Conservation (phyloP, 2,113 vertebrate species). For the Lagenorhynchus albirostris region DNA sequence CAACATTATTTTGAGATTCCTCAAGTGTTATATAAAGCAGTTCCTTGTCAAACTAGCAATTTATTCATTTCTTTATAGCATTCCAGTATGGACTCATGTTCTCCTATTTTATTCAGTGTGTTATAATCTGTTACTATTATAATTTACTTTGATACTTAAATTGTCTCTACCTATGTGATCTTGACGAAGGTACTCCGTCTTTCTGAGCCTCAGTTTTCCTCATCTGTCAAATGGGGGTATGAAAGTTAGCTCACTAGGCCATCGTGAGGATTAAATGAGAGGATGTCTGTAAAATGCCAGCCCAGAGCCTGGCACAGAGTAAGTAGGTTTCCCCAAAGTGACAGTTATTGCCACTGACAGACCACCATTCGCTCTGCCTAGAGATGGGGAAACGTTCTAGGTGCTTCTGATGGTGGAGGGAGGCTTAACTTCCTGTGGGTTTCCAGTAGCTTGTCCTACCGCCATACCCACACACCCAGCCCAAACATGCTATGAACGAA, state of each 20-base stretch:
- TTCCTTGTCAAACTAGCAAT: background rate
- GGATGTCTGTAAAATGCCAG: background rate
- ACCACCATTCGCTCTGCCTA: background rate
- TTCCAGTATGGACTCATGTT: background rate
- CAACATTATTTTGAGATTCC: background rate
- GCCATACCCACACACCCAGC: fast-evolving
- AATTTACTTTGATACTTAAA: background rate
- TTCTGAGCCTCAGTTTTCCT: background rate
- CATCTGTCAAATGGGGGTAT: background rate
- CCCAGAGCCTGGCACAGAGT: background rate
- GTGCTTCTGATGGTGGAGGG: background rate
- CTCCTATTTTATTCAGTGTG: background rate
- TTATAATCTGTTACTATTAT: background rate
- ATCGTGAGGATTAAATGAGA: background rate
- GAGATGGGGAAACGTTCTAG: background rate
- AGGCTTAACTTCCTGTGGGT: background rate
- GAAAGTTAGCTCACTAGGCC: background rate
- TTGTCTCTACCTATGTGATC: background rate
- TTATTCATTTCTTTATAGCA: background rate
- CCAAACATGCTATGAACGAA: fast-evolving
- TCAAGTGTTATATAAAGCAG: background rate
- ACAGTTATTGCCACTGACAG: background rate
- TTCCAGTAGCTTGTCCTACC: background rate
- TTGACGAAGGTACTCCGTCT: background rate
- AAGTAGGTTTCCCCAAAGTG: background rate